Evolutionary conservation across 2,113 vertebrate genomes (phyloP).

Genomic region (Larimichthys polyactis): DNA sequence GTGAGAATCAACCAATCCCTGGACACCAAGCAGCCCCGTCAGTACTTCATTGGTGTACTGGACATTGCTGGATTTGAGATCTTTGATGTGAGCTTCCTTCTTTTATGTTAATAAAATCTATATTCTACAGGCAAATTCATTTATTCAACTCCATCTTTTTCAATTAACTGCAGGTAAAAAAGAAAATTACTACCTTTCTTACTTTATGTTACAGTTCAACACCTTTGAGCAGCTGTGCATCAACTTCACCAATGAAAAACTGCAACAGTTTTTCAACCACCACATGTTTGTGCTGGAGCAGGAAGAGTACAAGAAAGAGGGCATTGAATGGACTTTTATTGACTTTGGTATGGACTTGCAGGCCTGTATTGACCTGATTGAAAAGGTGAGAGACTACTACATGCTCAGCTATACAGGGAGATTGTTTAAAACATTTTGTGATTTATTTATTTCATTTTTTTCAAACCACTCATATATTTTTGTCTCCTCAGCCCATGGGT

Average conservation of each 20-base stretch:
- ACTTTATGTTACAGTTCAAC: conserved; percentile 59
- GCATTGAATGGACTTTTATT: conserved; percentile 87
- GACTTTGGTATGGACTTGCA: conserved; percentile 90
- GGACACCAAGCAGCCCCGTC: no score
- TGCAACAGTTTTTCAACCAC: conserved; percentile 87
- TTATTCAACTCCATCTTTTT: no score
- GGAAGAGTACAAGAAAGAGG: conserved; percentile 88
- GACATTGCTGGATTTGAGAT: no score
- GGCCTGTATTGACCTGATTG: conserved; percentile 89
- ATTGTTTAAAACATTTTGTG: background rate
- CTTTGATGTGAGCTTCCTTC: no score
- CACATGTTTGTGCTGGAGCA: conserved; percentile 86
- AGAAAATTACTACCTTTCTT: no score
- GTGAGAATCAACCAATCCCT: no score
- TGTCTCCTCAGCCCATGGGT: conserved; percentile 82
- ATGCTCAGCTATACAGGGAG: background rate
- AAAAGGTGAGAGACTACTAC: conserved; percentile 77
- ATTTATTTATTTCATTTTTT: background rate
- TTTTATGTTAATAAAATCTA: no score
- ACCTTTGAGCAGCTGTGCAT: conserved; percentile 86
- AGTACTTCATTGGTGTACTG: no score
- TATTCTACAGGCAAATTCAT: no score
- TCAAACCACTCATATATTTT: background rate
- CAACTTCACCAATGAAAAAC: conserved; percentile 88
- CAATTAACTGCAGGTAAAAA: no score